Conservation (phyloP, 2,888 invertebrate genomes). For the Heliconius aoede region DNA sequence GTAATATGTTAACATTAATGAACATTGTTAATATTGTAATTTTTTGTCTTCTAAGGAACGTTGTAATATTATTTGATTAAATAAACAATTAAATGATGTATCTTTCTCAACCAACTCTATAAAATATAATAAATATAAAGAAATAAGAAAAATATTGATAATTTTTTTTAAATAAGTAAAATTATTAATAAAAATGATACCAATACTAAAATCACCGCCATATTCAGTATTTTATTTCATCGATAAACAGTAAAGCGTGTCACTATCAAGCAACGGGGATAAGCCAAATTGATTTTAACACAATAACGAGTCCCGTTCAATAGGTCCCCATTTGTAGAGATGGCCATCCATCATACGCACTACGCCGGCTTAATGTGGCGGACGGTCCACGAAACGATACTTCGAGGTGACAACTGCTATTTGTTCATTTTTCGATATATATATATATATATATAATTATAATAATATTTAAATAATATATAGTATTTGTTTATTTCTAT, state of each 20-base stretch:
- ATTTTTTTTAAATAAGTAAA: no score
- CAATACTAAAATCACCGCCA: background rate
- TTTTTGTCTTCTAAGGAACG: no score
- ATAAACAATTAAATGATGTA: no score
- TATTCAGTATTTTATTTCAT: conserved; percentile 44
- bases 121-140: no score
- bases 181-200: background rate
- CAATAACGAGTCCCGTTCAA: conserved; percentile 74
- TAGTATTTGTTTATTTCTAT: no score
- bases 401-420: background rate
- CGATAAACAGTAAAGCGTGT: conserved; percentile 40
- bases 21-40: no score
- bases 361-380: conserved; percentile 49
- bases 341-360: conserved; percentile 70
- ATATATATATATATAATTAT: no score
- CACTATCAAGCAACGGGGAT: conserved; percentile 67
- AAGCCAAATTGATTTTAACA: conserved; percentile 83
- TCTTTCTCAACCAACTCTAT: no score
- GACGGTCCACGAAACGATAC: conserved; percentile 36
- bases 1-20: no score
- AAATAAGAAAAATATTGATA: no score
- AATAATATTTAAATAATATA: no score
- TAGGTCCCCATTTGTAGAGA: conserved; percentile 76
- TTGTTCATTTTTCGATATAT: background rate
- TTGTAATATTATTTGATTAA: no score